Base-by-base conservation (phyloP, 2,797 vertebrate genomes). In the Helicolenus hilgendorfi region DNA sequence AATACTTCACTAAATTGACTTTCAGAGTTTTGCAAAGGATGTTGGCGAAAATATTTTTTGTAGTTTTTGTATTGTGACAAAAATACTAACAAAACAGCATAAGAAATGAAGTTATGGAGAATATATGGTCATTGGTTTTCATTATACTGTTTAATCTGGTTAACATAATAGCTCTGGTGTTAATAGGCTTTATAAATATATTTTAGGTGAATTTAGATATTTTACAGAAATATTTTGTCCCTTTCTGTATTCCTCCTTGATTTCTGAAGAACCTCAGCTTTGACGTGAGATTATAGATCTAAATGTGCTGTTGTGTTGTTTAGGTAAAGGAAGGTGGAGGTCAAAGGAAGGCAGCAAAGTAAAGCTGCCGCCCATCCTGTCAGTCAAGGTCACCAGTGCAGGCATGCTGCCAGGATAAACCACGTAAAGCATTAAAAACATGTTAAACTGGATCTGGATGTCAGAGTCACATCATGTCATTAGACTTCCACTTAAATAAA, bases 331-430 rank as follows among this genome's bases (percentile, higher is more conserved):
- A 62, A 75, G 26, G 41, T 56, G 63, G 4, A 68, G 77, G 31
- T 79, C 79, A 88, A 83, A 77, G 77, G 73, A 77, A 79, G 63
- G 31, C 56, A 63, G 68, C 7, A 68, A 36, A 75, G 15, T 22
- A 27, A 69, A 2, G 56, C 22, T 27, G 20, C 59, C 41, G 11
- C 88, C 85, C 72, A 75, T 86, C 69, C 86, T 84, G 74, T 24
- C 27, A 49, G 22, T 65, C 27, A 27, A 58, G 8, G 6, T 14
- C 26, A 58, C 1, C 0, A 76, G 9, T 63, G 6, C 59, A 49
- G 38, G 20, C 33, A 53, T 72, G 14, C n/a, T 58, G 31, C 15
- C 10, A 27, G 56, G 7, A 68, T 4, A 49, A 35, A 36, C 14
- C 5, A 60, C 22, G 11, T 31, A 5, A 60, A 58, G 31, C 36